Evolutionary conservation across 2,888 invertebrate species (phyloP).

Genomic region (Loripinus fragilis): DNA sequence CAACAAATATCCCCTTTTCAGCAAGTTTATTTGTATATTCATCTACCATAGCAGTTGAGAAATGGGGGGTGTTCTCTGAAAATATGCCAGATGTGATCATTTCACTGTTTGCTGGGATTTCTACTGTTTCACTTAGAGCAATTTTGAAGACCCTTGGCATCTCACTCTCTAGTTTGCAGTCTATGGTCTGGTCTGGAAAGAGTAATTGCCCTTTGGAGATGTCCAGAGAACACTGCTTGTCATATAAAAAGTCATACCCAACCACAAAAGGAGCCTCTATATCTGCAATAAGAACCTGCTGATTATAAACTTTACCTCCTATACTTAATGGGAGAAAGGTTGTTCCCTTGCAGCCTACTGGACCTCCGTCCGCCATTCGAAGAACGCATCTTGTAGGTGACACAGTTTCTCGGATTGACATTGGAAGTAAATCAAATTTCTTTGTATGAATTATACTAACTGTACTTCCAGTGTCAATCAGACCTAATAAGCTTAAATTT

Average conservation of each 20-base stretch:
- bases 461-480: not conserved
- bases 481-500: not conserved
- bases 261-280: not conserved
- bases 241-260: not conserved
- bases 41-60: conserved; percentile 2
- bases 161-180: not conserved
- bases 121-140: not conserved
- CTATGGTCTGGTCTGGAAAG: not conserved
- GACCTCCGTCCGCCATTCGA: conserved; percentile 18
- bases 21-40: not conserved
- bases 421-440: not conserved
- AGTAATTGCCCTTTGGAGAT: not conserved
- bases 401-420: not conserved
- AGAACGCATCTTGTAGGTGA: not conserved
- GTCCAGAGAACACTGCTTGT: not conserved
- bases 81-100: not conserved
- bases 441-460: not conserved
- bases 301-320: not conserved
- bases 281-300: not conserved
- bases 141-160: conserved; percentile 14
- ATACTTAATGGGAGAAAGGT: not conserved
- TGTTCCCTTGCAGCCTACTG: conserved; percentile 5
- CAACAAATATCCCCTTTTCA: not conserved
- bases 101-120: not conserved
- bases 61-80: not conserved